Evolutionary conservation across 2,797 vertebrate genomes (phyloP), one percentile per base, ranked within the genome.

Genomic region (Streptopelia turtur): DNA sequence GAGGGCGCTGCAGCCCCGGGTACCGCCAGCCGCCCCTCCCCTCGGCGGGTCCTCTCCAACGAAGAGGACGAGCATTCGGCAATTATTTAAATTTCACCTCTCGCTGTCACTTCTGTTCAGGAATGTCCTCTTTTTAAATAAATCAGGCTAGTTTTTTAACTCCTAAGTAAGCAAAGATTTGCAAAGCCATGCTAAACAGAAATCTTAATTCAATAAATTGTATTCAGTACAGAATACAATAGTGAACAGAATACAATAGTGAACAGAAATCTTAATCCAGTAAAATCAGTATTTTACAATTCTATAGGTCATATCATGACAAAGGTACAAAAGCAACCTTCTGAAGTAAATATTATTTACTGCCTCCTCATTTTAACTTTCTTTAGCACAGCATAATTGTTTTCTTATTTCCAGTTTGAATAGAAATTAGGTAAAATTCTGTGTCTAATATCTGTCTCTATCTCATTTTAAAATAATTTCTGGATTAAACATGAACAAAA

Each of bases 1-100:
- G 95, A 80, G 95, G 96, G 94, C 95, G 96, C 96, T 93, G 92
- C 82, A 85, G 89, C 71, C 79, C 55, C 24, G 37, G 83, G 4
- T 59, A 79, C 77, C 9, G 74, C 65, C 31, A 16, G 0, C 5
- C 11, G 2, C 45, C n/a, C 20, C 37, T 4, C 1, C 0, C 17
- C 9, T 45, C 43, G 43, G 43, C 43, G 0, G 5, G 13, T 2
- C 45, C n/a, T 17, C 35, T 4, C 1, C 0, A 14, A 33, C 39
- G 3, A 5, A 14, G 13, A 22, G 28, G 13, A 21, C 3, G 24
- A 30, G 66, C 11, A 0, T 1, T 2, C 0, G 1, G 53, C 24
- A 39, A 64, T 35, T 4, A 56, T 9, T 59, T 12, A 11, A 8
- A 15, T 24, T 11, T 28, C 20, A 7, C 6, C 41, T 49, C 21